Evolutionary conservation across 2,797 vertebrate genomes (phyloP), one percentile per base, ranked within the genome.

Genomic region (Heteromormyrus szaboi): DNA sequence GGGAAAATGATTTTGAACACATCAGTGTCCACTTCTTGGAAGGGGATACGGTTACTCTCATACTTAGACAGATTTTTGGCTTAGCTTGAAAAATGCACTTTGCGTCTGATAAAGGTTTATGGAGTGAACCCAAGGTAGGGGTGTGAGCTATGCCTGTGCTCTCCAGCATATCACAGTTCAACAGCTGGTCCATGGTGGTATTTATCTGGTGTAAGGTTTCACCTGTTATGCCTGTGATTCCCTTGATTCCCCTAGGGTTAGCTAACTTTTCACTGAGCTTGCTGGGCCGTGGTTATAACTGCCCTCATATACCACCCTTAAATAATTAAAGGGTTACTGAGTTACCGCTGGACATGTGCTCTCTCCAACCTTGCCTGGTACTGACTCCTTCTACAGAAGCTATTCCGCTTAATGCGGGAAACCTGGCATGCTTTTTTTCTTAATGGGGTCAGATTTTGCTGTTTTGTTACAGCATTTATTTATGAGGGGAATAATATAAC

Each of bases 391-490:
- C 29, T 3, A 88, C 59, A 88, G 53, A 44, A 48, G 88, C 88
- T 88, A 83, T 83, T 62, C 4, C 12, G 3, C 76, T 84, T 48
- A 14, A 48, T 62, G 53, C 50, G 14, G 53, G 76, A 83, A 84
- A 84, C 44, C 88, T 29, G 50, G 22, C n/a, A 46, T 88, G 25
- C 79, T 83, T 22, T 84, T 88, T 59, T 3, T 12, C n/a, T 88
- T 85, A 88, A 17, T 44, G 19, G 3, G 33, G 51, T 88, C 33
- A 44, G 33, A 84, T 88, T 17, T 51, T 22, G 14, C 79, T 59
- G 51, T 84, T 88, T 62, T 33, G 17, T n/a, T 88, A 59, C 37
- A 54, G 50, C 29, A 8, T 79, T 79, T 12, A 33, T 79, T 25
- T 65, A 4, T 25, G 8, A 29, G 59, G 8, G 0, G 1, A 65